Conservation (phyloP, 2,113 vertebrate species). For the Clarias batrachus region DNA sequence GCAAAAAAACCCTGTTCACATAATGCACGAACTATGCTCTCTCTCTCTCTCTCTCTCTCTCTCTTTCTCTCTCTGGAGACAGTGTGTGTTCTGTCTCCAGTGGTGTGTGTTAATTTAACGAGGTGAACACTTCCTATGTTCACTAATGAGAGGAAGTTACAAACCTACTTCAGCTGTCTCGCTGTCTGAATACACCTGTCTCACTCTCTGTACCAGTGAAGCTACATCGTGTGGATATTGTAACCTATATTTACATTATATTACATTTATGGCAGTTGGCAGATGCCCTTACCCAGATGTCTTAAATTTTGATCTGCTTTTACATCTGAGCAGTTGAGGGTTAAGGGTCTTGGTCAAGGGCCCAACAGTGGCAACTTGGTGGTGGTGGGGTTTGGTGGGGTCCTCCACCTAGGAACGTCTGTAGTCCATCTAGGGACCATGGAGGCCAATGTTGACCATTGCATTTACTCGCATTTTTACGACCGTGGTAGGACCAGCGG, state of each 20-base stretch:
- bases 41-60: not conserved
- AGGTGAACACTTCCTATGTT: conserved; percentile 4
- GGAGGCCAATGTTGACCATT: too few species aligned
- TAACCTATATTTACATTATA: not conserved
- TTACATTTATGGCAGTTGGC: too few species aligned
- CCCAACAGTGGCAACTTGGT: too few species aligned
- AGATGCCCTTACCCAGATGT: too few species aligned
- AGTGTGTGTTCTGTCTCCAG: not conserved
- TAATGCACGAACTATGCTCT: not conserved
- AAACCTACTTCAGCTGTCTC: not conserved
- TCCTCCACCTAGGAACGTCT: too few species aligned
- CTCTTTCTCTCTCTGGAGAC: not conserved
- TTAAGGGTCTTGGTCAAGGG: too few species aligned
- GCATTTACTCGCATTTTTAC: too few species aligned
- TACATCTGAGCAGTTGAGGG: too few species aligned
- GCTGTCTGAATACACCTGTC: not conserved
- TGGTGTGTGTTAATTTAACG: conserved; percentile 19
- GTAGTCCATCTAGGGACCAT: too few species aligned
- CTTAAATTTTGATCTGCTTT: too few species aligned
- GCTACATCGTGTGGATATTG: not conserved
- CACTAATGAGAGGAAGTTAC: not conserved
- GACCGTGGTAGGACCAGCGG: too few species aligned
- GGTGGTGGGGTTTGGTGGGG: too few species aligned
- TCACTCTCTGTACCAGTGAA: not conserved
- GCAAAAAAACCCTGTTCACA: not conserved